phyloP scores from a whole-genome alignment of 2,888 invertebrate species.

The Pseudococcus viburni region DNA sequence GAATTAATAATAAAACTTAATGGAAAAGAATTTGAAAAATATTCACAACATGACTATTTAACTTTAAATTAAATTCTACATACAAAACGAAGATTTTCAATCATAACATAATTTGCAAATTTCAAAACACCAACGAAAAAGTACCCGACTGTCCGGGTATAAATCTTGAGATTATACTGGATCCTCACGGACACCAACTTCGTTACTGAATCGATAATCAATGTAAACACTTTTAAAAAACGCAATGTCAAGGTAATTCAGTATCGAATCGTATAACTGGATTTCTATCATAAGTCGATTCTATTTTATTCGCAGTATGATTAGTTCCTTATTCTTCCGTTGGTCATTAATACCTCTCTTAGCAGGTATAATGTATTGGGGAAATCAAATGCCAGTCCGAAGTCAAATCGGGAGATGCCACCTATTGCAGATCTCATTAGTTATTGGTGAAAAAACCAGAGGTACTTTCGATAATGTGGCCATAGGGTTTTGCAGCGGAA shows the following conservation, averaged over 20 bases:
- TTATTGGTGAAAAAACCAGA: not conserved
- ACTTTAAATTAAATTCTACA: not conserved
- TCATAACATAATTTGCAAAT: not conserved
- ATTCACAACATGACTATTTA: not conserved
- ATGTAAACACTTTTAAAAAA: slow-evolving; percentile 18
- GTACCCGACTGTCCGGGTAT: not conserved
- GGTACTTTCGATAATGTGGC: not conserved
- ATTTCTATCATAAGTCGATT: slow-evolving; percentile 35
- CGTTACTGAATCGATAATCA: not conserved
- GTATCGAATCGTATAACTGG: slow-evolving; percentile 30
- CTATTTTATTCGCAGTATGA: slow-evolving; percentile 34
- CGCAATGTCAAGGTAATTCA: slow-evolving; percentile 32
- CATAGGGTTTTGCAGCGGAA: not conserved
- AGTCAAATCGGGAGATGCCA: not conserved
- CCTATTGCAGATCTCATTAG: not conserved
- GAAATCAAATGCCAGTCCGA: not conserved
- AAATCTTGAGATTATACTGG: too few species aligned
- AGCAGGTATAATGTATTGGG: not conserved
- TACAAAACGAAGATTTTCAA: not conserved
- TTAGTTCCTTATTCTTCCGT: not conserved
- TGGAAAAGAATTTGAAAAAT: not conserved
- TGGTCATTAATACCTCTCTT: slow-evolving; percentile 10
- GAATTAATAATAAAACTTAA: not conserved
- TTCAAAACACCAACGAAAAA: not conserved
- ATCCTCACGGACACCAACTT: slow-evolving; percentile 17